Conservation (phyloP, 2,797 vertebrate species). For the Acanthurus lineatus region DNA sequence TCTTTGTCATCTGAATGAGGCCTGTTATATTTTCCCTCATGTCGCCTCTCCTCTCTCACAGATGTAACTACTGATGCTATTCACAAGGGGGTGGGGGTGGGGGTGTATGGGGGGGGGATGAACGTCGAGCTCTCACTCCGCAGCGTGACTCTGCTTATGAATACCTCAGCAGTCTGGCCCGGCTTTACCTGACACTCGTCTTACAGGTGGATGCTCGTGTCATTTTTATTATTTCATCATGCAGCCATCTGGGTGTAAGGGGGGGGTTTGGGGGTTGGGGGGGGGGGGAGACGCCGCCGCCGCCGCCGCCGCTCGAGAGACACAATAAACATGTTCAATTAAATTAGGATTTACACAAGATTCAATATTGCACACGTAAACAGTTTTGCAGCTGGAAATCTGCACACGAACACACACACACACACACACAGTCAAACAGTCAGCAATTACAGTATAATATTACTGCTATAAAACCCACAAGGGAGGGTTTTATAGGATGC, state of each 20-base stretch:
- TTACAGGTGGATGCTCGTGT: constrained; percentile 53
- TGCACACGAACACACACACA: too few relatives aligned
- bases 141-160: constrained; percentile 37
- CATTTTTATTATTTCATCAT: constrained; percentile 55
- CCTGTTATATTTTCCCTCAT: constrained; percentile 46
- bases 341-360: constrained; percentile 47
- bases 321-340: constrained; percentile 34
- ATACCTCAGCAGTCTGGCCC: constrained; percentile 46
- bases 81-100: too few relatives aligned
- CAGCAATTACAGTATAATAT: not conserved
- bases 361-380: constrained; percentile 34
- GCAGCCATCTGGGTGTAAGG: constrained; percentile 44
- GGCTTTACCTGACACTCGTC: constrained; percentile 27
- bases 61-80: constrained; percentile 59
- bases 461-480: not conserved
- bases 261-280: too few relatives aligned
- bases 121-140: constrained; percentile 41
- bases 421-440: not conserved
- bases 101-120: too few relatives aligned
- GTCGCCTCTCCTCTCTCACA: constrained; percentile 49
- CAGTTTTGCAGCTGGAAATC: constrained; percentile 15
- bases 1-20: constrained; percentile 73
- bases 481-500: not conserved
- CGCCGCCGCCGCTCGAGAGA: constrained; percentile 36
- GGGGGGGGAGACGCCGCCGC: not conserved